Evolutionary conservation across 2,113 vertebrate genomes (phyloP).

Genomic region (Gracilinanus agilis): DNA sequence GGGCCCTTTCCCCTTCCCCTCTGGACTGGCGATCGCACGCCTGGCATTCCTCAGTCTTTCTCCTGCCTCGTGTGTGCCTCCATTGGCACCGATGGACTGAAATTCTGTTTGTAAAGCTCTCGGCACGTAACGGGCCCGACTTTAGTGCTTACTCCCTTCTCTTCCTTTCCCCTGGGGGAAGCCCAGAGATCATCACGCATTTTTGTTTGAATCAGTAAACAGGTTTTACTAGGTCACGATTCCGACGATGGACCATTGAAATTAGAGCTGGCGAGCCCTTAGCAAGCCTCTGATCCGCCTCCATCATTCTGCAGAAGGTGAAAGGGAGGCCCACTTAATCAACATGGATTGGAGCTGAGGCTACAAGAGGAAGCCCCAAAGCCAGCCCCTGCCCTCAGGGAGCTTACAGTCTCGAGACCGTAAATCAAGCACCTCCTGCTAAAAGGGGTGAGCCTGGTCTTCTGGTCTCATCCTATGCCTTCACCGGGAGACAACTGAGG

Average conservation of each 20-base stretch:
- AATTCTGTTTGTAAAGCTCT: neutral
- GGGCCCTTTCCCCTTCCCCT: too few species aligned
- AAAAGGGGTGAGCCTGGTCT: neutral
- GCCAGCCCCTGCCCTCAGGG: neutral
- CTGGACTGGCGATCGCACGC: too few species aligned
- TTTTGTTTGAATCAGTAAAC: neutral
- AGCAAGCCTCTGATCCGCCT: neutral
- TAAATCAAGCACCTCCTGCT: neutral
- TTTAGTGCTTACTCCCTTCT: neutral
- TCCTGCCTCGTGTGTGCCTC: neutral
- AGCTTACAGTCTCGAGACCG: neutral
- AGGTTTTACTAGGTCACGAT: neutral
- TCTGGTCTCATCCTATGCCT: neutral
- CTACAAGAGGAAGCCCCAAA: neutral
- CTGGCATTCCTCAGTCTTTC: neutral
- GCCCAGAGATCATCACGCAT: neutral
- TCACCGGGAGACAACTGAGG: neutral
- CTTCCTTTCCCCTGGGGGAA: neutral
- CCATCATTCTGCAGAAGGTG: neutral
- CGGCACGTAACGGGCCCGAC: too few species aligned
- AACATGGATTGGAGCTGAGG: neutral
- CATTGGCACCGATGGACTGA: neutral
- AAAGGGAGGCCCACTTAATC: neutral
- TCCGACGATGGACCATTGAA: neutral
- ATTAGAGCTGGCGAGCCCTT: neutral